These are phyloP conservation scores for Varecia variegata DNA, from an alignment of 2,797 vertebrate species.

Conservation along the genomic window DNA sequence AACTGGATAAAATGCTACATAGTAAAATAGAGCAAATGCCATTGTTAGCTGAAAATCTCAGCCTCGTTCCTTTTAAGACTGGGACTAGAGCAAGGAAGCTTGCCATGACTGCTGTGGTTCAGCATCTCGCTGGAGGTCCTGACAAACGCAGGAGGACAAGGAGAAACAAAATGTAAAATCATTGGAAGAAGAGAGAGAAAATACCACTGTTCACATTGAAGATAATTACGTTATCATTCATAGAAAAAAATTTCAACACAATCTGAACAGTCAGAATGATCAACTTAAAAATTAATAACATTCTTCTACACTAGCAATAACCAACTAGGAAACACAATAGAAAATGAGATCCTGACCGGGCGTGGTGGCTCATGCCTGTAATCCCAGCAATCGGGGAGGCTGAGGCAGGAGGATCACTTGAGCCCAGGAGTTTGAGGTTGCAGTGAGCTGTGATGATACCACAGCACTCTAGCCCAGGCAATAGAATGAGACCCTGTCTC, in stretches of 20 bases:
- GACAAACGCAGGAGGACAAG: background rate
- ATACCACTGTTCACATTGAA: background rate
- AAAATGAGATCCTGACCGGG: background rate
- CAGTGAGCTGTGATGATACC: background rate
- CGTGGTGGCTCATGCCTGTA: background rate
- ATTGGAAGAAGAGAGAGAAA: background rate
- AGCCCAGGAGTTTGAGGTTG: background rate
- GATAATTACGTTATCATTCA: background rate
- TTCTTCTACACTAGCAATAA: background rate
- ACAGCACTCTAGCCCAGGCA: background rate
- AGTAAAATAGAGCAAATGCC: background rate
- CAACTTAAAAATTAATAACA: background rate
- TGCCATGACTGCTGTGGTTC: rapidly evolving
- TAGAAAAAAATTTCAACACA: background rate
- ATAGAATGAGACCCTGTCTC: background rate
- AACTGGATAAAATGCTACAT: background rate
- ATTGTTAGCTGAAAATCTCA: background rate
- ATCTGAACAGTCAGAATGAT: background rate
- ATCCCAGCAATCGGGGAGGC: background rate
- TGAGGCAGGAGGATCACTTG: background rate
- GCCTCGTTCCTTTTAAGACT: background rate
- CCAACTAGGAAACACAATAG: background rate
- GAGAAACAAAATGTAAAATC: background rate
- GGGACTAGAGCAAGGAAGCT: no score
- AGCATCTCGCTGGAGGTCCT: rapidly evolving